These are phyloP conservation scores for Zingel zingel DNA, from an alignment of 2,113 vertebrate genomes.

Conservation along the genomic window DNA sequence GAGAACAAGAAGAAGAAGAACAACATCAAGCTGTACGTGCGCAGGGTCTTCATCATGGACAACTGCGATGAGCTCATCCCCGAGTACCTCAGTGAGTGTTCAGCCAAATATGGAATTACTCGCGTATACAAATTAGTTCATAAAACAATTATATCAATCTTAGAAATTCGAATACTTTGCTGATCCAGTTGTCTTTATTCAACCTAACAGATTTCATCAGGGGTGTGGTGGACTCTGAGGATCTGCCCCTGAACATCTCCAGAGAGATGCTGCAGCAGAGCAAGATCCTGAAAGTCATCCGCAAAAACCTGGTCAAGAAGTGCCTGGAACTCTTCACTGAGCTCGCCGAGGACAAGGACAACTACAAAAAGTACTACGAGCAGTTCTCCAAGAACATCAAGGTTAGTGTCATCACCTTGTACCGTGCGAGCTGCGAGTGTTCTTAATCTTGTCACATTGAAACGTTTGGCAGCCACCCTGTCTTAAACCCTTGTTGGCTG, in stretches of 20 bases:
- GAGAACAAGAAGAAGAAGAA: conserved; percentile 98
- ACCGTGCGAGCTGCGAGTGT: not conserved
- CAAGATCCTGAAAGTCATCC: conserved; percentile 97
- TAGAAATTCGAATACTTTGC: not conserved
- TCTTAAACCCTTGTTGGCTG: not conserved
- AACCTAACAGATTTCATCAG: conserved; percentile 89
- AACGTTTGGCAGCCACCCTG: not conserved
- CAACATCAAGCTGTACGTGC: conserved; percentile 96
- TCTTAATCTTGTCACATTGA: not conserved
- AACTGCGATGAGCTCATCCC: conserved; percentile 97
- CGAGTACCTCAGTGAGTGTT: conserved; percentile 95
- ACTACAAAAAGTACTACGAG: conserved; percentile 97
- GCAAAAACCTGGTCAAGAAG: conserved; percentile 98
- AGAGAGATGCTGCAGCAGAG: conserved; percentile 98
- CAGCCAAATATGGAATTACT: not conserved
- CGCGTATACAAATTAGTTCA: not conserved
- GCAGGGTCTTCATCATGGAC: conserved; percentile 99
- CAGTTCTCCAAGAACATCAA: conserved; percentile 99
- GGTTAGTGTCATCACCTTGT: conserved; percentile 75
- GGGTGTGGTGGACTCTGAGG: conserved; percentile 97
- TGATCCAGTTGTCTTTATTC: conserved; percentile 22
- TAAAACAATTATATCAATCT: not conserved
- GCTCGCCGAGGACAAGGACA: conserved; percentile 95
- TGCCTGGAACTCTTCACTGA: conserved; percentile 96
- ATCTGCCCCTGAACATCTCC: conserved; percentile 96